Base-by-base conservation (phyloP, 2,797 vertebrate species). In the Lemur catta region DNA sequence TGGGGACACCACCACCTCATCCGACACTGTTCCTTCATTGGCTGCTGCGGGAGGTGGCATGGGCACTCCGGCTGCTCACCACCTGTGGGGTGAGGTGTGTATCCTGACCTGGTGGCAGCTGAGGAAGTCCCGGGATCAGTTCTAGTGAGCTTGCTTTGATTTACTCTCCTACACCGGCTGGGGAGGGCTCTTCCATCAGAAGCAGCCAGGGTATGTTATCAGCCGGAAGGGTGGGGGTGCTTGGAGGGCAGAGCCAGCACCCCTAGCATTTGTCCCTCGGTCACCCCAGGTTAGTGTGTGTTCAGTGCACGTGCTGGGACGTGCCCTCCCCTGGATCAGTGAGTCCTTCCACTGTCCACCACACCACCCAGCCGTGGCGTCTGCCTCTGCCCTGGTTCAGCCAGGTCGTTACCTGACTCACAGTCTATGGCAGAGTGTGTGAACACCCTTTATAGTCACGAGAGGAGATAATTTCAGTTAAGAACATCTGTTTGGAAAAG, bases 271-370 rank as follows among this genome's bases (percentile, higher is more conserved):
- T 13, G 52, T n/a, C 38, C 26, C 67, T 20, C 24, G 11, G 9
- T n/a, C 4, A n/a, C 30, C 52, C 20, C 15, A 22, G 14, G 20
- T 26, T 30, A 14, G 4, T 3, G 0, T 4, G 1, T 8, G 30
- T 24, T n/a, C 30, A 11, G 4, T 35, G 52, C 8, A n/a, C 22
- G 6, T 11, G 18, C 81, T 28, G 33, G 63, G 46, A 15, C 3
- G 3, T 4, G 43, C 24, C 74, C 14, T 28, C 28, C 22, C 33
- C 5, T 2, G 0, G 57, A 35, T 55, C 14, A 6, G 1, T 1
- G 13, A 0, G 8, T 20, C 50, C 17, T 38, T 48, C 71, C 26
- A 1, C 69, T 33, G 61, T 28, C 41, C 15, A 38, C 9, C 75
- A 22, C 13, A 2, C 26, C 18, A 33, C 33, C 22, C 11, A 17